phyloP scores from a whole-genome alignment of 1,140 invertebrate species.

The Sinella curviseta region DNA sequence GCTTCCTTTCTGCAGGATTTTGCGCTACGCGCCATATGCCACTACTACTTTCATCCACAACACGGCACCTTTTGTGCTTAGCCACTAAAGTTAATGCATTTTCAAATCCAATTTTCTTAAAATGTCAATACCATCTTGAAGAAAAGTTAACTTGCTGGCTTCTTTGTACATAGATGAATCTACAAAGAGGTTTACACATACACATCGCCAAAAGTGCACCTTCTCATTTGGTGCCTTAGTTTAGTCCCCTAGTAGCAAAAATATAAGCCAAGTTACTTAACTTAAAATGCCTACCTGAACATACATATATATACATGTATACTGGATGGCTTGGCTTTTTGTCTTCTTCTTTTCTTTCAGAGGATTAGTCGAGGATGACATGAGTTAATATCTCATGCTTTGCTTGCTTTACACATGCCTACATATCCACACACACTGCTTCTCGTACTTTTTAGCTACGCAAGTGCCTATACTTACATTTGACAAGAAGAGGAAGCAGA shows the following conservation, averaged over 20 bases:
- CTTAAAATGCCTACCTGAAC: neutral
- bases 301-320: neutral
- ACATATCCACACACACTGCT: no score
- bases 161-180: no score
- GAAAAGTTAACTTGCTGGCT: neutral
- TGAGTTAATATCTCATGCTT: neutral
- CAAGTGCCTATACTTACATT: no score
- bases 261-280: neutral
- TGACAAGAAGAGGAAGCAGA: no score
- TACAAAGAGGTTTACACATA: no score
- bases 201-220: no score
- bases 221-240: no score
- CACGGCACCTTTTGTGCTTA: conserved; percentile 2
- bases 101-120: conserved; percentile 24
- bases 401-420: neutral
- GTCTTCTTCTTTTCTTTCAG: neutral
- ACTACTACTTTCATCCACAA: neutral
- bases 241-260: no score
- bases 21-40: neutral
- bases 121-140: conserved; percentile 5
- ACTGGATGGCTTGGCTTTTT: neutral
- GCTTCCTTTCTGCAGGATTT: neutral
- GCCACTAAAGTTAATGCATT: conserved; percentile 16
- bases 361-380: conserved; percentile 2
- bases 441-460: neutral